Base-by-base conservation (phyloP, 2,888 invertebrate species). In the Melieria crassipennis region DNA sequence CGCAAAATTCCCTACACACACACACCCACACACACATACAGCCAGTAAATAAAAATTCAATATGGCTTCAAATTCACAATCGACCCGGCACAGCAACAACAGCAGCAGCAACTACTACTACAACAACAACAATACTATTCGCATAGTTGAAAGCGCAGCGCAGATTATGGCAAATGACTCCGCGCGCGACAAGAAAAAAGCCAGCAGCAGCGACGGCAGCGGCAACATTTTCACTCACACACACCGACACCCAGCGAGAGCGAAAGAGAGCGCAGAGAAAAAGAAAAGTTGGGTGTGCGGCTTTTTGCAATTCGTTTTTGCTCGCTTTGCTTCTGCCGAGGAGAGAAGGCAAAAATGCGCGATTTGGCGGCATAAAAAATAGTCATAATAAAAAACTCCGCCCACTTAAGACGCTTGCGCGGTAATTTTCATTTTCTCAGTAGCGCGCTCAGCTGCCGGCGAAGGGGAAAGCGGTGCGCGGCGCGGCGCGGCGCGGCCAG, bases 321-420 rank as follows among this genome's bases (percentile, higher is more conserved):
- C 50, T 67, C 50, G 60, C 52, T 61, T 43, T 43, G 58, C 56
- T 46, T 50, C 60, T 50, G 66, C 10, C 10, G 46, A 55, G 47
- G 42, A 56, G 30, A 64, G 55, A 65, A 66, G 73, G 76, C 79
- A 80, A 78, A 78, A 76, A 75, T 78, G 78, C 78, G 74, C 61
- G 13, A 30, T 30, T 30, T 30, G 30, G 30, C 61, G 61, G 56
- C 56, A 69, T 55, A 61, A 48, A 64, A 69, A 65, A 42, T 42
- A 56, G 7, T 13, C n/a, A 62, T 60, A 48, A 50, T 79, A 83
- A 83, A 83, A 84, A 84, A 84, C 84, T 84, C 84, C 84, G 84
- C 84, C 84, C 84, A 80, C 82, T 83, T 79, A 84, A 84, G 84
- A 84, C 84, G 79, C 79, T 78, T 79, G 79, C 79, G 79, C 79